These are phyloP conservation scores for Anarrhichthys ocellatus DNA, from an alignment of 2,113 vertebrate genomes.

Conservation along the genomic window DNA sequence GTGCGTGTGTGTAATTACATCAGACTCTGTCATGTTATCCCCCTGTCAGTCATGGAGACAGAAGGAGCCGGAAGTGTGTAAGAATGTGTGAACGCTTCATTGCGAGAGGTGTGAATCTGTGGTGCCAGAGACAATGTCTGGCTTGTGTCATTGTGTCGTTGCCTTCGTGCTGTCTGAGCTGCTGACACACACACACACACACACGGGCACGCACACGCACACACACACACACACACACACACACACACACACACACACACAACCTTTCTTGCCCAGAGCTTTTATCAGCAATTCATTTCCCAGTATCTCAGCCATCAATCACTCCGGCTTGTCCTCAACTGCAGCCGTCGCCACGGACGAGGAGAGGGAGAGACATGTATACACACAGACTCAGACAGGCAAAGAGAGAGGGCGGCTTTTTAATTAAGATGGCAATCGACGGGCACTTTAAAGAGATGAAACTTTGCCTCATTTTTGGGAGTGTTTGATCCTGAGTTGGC, in stretches of 20 bases:
- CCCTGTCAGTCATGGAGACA: slow-evolving; percentile 36
- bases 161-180: slow-evolving; percentile 35
- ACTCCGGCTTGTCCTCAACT: slow-evolving; percentile 74
- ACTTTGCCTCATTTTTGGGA: slow-evolving; percentile 55
- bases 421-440: slow-evolving; percentile 80
- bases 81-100: slow-evolving; percentile 44
- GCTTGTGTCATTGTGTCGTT: slow-evolving; percentile 53
- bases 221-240: background rate
- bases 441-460: slow-evolving; percentile 65
- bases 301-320: slow-evolving; percentile 79
- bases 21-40: slow-evolving; percentile 52
- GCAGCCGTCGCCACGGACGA: slow-evolving; percentile 58
- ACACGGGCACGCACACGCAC: slow-evolving; percentile 1
- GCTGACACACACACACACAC: slow-evolving; percentile 1
- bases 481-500: slow-evolving; percentile 57
- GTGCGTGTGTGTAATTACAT: slow-evolving; percentile 62
- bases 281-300: slow-evolving; percentile 81
- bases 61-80: slow-evolving; percentile 1
- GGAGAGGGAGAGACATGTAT: slow-evolving; percentile 43
- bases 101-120: slow-evolving; percentile 46
- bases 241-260: background rate
- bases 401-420: slow-evolving; percentile 60
- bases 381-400: slow-evolving; percentile 54
- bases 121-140: slow-evolving; percentile 47
- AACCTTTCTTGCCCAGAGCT: slow-evolving; percentile 66